A percentile compares a stretch with the other conserved stretches of the same genome.
phyloP scores from a whole-genome alignment of 2,113 vertebrate species.

The Psammodynastes pulverulentus region DNA sequence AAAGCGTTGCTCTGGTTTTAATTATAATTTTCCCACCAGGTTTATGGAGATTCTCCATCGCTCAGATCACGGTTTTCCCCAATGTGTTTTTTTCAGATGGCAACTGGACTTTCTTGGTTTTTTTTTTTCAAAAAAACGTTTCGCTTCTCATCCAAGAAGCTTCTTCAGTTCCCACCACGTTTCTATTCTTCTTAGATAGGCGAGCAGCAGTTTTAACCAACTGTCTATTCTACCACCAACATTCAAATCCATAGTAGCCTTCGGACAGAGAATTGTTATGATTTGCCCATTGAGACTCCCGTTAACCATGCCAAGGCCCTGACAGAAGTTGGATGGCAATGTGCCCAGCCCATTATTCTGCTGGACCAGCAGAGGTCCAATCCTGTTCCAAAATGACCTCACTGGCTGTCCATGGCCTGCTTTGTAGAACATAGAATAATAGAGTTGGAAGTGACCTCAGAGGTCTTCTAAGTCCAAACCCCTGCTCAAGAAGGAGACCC shows the following conservation, averaged over 20 bases:
- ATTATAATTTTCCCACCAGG: background rate
- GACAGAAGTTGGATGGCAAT: no score
- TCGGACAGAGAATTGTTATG: background rate
- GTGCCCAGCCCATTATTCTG: background rate
- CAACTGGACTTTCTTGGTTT: background rate
- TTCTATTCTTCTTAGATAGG: background rate
- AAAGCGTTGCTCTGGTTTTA: background rate
- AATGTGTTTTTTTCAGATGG: background rate
- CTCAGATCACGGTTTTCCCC: background rate
- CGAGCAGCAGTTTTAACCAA: background rate
- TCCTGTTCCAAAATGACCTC: background rate
- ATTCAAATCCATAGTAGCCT: background rate
- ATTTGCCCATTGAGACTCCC: background rate
- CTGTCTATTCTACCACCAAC: background rate
- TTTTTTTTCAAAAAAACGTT: background rate
- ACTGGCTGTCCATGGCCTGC: background rate
- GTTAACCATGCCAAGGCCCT: background rate
- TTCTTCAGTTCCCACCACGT: background rate
- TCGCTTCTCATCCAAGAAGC: background rate
- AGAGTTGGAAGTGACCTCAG: background rate
- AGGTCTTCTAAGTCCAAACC: background rate
- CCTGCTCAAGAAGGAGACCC: no score
- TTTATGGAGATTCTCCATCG: background rate
- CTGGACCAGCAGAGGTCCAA: background rate
- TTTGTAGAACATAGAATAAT: background rate